Percentiles rank a stretch among this genome's conserved stretches.
phyloP scores from a whole-genome alignment of 2,113 vertebrate species.

The Hydrolagus affinis region DNA sequence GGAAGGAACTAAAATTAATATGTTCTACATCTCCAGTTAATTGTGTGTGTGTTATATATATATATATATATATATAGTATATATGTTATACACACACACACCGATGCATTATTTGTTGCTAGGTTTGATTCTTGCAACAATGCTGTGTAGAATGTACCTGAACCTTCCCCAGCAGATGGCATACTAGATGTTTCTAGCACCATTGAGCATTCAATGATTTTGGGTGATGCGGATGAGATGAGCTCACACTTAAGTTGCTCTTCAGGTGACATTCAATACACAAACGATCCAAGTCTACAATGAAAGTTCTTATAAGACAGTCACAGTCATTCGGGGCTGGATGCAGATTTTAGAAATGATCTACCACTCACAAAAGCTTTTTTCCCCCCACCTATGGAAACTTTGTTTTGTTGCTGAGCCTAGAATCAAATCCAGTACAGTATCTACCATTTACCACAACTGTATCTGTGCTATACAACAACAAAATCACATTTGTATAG shows the following conservation, averaged over 20 bases:
- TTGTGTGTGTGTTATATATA: too few species aligned
- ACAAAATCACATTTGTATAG: neutral
- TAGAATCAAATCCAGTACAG: too few species aligned
- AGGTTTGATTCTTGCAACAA: neutral
- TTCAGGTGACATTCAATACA: neutral
- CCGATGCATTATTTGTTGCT: neutral
- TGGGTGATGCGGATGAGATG: neutral
- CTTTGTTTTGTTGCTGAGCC: too few species aligned
- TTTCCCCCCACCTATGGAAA: too few species aligned
- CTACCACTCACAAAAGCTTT: too few species aligned
- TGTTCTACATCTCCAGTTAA: neutral
- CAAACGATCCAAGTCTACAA: neutral
- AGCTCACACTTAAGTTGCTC: neutral
- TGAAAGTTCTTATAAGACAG: neutral
- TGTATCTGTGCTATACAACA: too few species aligned
- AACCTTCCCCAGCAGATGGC: neutral
- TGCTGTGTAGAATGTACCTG: neutral
- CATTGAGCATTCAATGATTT: neutral
- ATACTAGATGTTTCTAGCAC: neutral
- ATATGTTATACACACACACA: too few species aligned
- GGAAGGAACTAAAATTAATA: constrained; percentile 6
- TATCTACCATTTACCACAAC: too few species aligned
- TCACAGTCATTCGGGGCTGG: neutral
- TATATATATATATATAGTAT: too few species aligned
- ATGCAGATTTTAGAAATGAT: too few species aligned